Base-by-base conservation (phyloP, 2,888 invertebrate species). In the Apamea crenata region DNA sequence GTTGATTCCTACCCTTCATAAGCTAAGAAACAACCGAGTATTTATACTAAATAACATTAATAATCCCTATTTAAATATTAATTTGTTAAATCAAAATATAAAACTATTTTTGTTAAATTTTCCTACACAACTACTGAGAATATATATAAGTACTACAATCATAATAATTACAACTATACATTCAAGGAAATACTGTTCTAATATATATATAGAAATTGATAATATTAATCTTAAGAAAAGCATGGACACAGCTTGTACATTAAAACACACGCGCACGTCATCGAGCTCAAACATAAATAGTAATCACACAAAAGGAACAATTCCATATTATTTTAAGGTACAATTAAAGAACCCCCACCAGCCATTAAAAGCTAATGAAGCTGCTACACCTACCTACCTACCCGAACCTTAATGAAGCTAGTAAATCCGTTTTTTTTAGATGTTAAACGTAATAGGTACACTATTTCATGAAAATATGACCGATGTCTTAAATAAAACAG, bases 21-120 rank as follows among this genome's bases (percentile, higher is more conserved):
- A n/a, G n/a, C n/a, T n/a, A n/a, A n/a, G n/a, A n/a, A n/a, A n/a
- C n/a, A 65, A 74, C 40, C 44, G 25, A 56, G 56, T 67, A 56
- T 67, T 74, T 56, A 1, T 75, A 67, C 0, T 75, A 21, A 75
- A 75, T 59, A 68, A 68, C 25, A 67, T 68, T 40, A 47, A 59
- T 68, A 75, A 75, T 68, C 68, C 75, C 32, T 67, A 75, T 75
- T 68, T 32, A 32, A 32, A 32, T 75, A 18, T 68, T 59, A 75
- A 68, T 25, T 68, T 68, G 16, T 75, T 75, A 29, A 75, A 75
- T 18, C 29, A 44, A 59, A 68, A 68, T 68, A 59, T 75, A 18
- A 75, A 75, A 68, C 14, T 68, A 44, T 68, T 75, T 25, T 25
- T 75, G 56, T 44, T 12, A 32, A 68, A 59, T 44, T 75, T 75